Base-by-base conservation (phyloP, 2,888 invertebrate genomes). In the Aphidoletes aphidimyza region DNA sequence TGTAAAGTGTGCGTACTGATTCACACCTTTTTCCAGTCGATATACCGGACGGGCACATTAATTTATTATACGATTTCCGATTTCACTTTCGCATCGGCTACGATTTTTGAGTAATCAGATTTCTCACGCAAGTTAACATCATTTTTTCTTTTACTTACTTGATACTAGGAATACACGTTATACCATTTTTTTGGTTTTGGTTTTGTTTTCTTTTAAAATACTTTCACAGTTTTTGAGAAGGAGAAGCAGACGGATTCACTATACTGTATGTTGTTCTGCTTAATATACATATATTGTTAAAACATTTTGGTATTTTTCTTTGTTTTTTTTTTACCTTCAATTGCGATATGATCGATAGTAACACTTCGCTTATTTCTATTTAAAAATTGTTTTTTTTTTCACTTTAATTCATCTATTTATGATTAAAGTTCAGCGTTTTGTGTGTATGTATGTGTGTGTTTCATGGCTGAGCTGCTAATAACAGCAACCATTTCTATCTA, bases 261-360 rank as follows among this genome's bases (percentile, higher is more conserved):
- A 54, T 54, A 8, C 26, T 30, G 2, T 30, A 30, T 34, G 69
- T 2, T n/a, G n/a, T n/a, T n/a, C 34, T 30, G 34, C 69, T 69
- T 69, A 42, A 9, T 42, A 69, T 26, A 11, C 14, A 14, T 34
- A 69, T 69, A 1, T 19, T 69, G 8, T 69, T 19, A 69, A 69
- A 3, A 34, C 30, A 0, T 30, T 30, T 69, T 69, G 69, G 11
- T 22, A 22, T 22, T 69, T 30, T 69, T 14, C 11, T 3, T 34
- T 69, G 6, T 47, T 11, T 19, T 69, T 30, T 69, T 30, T 69
- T 14, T 69, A n/a, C n/a, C n/a, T n/a, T n/a, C n/a, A n/a, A n/a
- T n/a, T 30, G 34, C 30, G 69, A 69, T 69, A 69, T 69, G 69
- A 69, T 69, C 69, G 69, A 30, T 69, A 69, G 8, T 69, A 69